phyloP scores from a whole-genome alignment of 2,797 vertebrate species.

The Onychomys arenicola region DNA sequence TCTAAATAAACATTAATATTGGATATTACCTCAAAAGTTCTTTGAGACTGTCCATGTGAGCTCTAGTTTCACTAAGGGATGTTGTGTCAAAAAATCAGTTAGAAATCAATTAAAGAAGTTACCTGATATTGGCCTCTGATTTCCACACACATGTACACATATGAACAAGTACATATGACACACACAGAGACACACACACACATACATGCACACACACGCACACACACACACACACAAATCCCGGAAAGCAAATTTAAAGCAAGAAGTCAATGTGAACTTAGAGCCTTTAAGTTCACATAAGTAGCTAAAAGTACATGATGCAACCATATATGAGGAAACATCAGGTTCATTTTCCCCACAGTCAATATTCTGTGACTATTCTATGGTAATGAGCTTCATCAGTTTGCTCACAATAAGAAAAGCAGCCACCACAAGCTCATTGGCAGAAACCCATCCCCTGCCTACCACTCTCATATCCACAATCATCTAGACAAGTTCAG shows the following conservation, averaged over 20 bases:
- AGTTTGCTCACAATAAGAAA: not conserved
- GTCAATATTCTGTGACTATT: not conserved
- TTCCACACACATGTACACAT: not conserved
- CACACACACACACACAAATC: not conserved
- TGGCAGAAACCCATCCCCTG: not conserved
- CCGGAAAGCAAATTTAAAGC: not conserved
- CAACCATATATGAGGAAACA: not conserved
- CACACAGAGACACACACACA: no score
- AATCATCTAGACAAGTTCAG: not conserved
- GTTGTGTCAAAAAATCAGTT: not conserved
- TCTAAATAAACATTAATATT: slow-evolving; percentile 1
- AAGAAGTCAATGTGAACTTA: not conserved
- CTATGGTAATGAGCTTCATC: not conserved
- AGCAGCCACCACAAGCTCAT: not conserved
- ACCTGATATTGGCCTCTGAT: not conserved
- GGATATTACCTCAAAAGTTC: not conserved
- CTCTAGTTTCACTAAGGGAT: not conserved
- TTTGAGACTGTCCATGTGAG: not conserved
- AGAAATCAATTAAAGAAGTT: not conserved
- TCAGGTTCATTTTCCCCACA: not conserved
- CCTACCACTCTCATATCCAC: not conserved
- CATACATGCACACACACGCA: no score
- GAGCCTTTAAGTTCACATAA: not conserved
- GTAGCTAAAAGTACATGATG: not conserved
- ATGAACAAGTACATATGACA: not conserved